Evolutionary conservation across 2,113 vertebrate species (phyloP), one percentile per base, ranked within the genome.

Genomic region (Caretta caretta): DNA sequence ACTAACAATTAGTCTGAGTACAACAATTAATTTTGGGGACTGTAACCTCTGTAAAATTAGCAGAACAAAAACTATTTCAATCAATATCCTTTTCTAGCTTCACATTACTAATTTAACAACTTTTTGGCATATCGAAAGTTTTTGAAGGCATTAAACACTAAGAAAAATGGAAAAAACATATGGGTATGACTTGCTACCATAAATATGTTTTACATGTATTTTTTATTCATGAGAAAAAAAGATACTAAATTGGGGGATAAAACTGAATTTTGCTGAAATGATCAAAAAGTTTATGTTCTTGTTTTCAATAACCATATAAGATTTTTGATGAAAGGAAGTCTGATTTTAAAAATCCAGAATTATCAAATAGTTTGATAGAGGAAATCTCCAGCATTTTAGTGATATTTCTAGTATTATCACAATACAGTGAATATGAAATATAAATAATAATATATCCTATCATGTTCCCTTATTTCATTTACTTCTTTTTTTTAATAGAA

Each of bases 1-100:
- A 98, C 97, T 97, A 97, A 96, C 97, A 98, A 98, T 98, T 98
- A 98, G 95, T 92, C 90, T 96, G 98, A 98, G 95, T 92, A 97
- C 20, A 48, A 97, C 93, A 98, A 97, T 97, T 98, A 98, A 98
- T 98, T 98, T 98, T 95, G 95, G 82, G 94, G 95, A 98, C 98
- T 97, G 97, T 96, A 98, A 98, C 85, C 87, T 90, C 59, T 92
- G 94, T 97, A 97, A 98, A 97, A 97, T 90, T 96, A 97, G 98
- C 93, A 83, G 80, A 97, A 94, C 50, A 91, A 96, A 96, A 94
- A 94, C 62, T 93, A 95, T 97, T 95, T 93, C 82, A 98, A 98
- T 98, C 96, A 97, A 95, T 96, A 96, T 80, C 75, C 65, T 96
- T 96, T 94, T n/a, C 24, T 56, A 95, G 88, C 89, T 91, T 97